Percentiles rank a stretch among this genome's conserved stretches.
Evolutionary conservation across 2,797 vertebrate species (phyloP).

Genomic region (Salarias fasciatus): DNA sequence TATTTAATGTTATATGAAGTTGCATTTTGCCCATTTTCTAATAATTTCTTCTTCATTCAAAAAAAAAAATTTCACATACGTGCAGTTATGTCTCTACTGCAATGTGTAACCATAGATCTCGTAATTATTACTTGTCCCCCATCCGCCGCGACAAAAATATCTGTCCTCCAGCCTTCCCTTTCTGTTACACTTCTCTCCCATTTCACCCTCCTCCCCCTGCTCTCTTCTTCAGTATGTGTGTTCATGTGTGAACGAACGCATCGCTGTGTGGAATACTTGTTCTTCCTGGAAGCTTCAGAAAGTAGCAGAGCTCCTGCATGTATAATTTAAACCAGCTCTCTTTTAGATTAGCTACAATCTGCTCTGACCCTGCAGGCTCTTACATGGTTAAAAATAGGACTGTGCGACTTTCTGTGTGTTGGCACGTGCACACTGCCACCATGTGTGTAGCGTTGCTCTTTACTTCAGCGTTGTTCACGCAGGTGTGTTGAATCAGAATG

Average conservation of each 20-base stretch:
- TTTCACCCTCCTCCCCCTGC: not conserved
- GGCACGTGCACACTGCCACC: slow-evolving; percentile 5
- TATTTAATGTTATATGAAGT: too few relatives aligned
- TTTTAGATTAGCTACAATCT: slow-evolving; percentile 71
- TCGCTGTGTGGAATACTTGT: slow-evolving; percentile 40
- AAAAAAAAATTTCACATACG: too few relatives aligned
- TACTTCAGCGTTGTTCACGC: too few relatives aligned
- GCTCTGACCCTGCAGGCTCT: slow-evolving; percentile 61
- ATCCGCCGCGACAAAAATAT: not conserved
- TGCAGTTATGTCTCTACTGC: too few relatives aligned
- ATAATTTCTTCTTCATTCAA: too few relatives aligned
- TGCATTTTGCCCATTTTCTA: too few relatives aligned
- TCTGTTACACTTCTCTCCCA: not conserved
- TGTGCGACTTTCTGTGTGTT: slow-evolving; percentile 27
- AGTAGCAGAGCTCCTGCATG: slow-evolving; percentile 70
- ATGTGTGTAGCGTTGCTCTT: not conserved
- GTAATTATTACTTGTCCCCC: not conserved
- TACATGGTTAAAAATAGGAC: slow-evolving; percentile 70
- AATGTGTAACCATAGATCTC: not conserved
- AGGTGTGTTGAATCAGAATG: too few relatives aligned
- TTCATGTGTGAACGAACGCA: slow-evolving; percentile 56
- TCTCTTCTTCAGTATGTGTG: slow-evolving; percentile 8
- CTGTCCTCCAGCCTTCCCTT: not conserved
- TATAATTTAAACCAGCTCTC: slow-evolving; percentile 78
- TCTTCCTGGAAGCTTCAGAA: slow-evolving; percentile 53